Evolutionary conservation across 1,140 invertebrate species (phyloP), one percentile per base, ranked within the genome.

Genomic region (Tetragonula clypearis): DNA sequence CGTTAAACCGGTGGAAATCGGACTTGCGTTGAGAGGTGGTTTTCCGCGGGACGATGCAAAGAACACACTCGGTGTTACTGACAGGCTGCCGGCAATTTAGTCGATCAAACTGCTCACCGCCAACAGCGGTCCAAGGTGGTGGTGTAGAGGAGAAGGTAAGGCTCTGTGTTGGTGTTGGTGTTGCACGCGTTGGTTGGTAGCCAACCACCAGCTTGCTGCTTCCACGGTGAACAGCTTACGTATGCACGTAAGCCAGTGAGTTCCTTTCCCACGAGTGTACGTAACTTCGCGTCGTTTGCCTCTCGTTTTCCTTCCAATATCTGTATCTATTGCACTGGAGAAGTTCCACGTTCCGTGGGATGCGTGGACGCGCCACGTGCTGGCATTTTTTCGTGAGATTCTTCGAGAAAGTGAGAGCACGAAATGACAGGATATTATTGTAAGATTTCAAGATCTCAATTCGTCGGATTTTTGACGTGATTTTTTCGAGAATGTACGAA

Each of bases 91-190:
- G 83, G 83, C 82, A 89, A 90, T 87, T 87, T 82, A 82, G 85
- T 87, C 88, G 87, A 87, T 90, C 89, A 78, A 87, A 87, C 86
- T 90, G 75, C 80, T 84, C 86, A 79, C 79, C 80, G 85, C 85
- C 41, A 49, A 89, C 79, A 73, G 83, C 78, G 75, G 68, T 83
- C 83, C 73, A 90, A 86, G 85, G 78, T 74, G 66, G 77, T n/a
- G n/a, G n/a, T n/a, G n/a, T n/a, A 84, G 60, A 84, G 62, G 77
- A 84, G 60, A 86, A 75, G 84, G 80, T 83, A 68, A 55, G 62
- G 72, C 23, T 35, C 41, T 49, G 5, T 66, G 62, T 66, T 66
- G 62, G 1, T 0, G 62, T 26, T 66, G n/a, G 14, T 65, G 23
- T 65, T 65, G 62, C 35, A 35, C 35, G 62, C 4, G n/a, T 26